Base-by-base conservation (phyloP, 2,888 invertebrate genomes). In the Limenitis arthemis region DNA sequence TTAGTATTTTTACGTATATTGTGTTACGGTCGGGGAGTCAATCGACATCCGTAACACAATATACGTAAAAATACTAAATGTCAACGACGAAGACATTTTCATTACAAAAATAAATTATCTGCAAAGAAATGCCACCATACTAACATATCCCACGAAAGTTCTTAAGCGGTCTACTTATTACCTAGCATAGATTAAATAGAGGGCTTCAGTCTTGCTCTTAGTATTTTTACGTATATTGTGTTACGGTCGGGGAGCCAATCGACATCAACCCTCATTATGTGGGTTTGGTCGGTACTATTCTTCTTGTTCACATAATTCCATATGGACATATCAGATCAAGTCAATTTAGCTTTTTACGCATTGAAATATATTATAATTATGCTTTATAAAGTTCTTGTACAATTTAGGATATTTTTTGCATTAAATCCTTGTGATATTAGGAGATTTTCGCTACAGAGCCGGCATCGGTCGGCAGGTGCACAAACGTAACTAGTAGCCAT, bases 401-500 rank as follows among this genome's bases (percentile, higher is more conserved):
- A 70, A 69, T 70, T 63, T 67, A 68, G 69, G 61, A 68, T 73
- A 51, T 56, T 50, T 67, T 72, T 76, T 79, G 75, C 79, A 79
- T 79, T 77, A 71, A 69, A 72, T 72, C 67, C 69, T 79, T 83
- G 85, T 85, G 85, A 84, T 85, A 85, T 79, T 85, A 84, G 83
- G 64, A 70, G 69, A 65, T 69, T 20, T 20, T 67, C 72, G 61
- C 58, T 52, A 60, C 44, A 54, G 56, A 50, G 51, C 63, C 55
- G 61, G 55, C 52, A 54, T 48, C 51, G 49, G 50, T 50, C 37
- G 49, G 54, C 52, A 59, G 61, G 72, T 74, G 79, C 84, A 84
- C 82, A 84, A 82, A 79, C 68, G 67, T 69, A 77, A 79, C 70
- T 68, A 72, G 68, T 78, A 79, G 85, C 85, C 85, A 85, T 85